Evolutionary conservation across 2,797 vertebrate species (phyloP).

Genomic region (Diplodus sargus): DNA sequence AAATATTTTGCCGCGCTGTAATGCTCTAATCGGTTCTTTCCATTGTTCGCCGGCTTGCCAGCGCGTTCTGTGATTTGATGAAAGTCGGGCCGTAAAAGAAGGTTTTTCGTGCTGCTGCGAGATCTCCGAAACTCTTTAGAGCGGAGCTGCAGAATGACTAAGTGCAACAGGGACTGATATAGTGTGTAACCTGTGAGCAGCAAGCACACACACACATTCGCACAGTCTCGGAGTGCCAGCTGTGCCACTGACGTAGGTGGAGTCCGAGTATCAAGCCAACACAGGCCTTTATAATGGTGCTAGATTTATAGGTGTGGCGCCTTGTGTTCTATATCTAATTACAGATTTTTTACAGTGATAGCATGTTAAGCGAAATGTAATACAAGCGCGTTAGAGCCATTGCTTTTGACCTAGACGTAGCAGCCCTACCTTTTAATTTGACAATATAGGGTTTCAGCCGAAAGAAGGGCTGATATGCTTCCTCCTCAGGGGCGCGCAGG

Average conservation of each 20-base stretch:
- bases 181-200: conserved; percentile 52
- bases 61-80: conserved; percentile 45
- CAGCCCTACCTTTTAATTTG: conserved; percentile 66
- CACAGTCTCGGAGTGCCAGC: conserved; percentile 58
- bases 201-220: conserved; percentile 35
- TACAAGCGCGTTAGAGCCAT: conserved; percentile 56
- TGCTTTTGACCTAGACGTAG: conserved; percentile 62
- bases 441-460: conserved; percentile 62
- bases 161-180: conserved; percentile 67
- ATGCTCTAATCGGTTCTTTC: conserved; percentile 62
- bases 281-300: conserved; percentile 75
- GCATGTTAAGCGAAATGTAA: conserved; percentile 74
- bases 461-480: conserved; percentile 41
- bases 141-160: conserved; percentile 55
- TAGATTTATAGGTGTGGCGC: conserved; percentile 80
- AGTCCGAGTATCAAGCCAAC: conserved; percentile 72
- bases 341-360: conserved; percentile 77
- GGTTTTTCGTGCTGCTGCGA: conserved; percentile 45
- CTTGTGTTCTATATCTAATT: conserved; percentile 76
- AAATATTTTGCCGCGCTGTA: conserved; percentile 52
- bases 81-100: conserved; percentile 54
- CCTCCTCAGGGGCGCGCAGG: conserved; percentile 50
- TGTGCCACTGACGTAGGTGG: conserved; percentile 67
- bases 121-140: conserved; percentile 55
- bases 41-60: conserved; percentile 61